Evolutionary conservation across 2,888 invertebrate species (phyloP).

Genomic region (Frankliniella intonsa): DNA sequence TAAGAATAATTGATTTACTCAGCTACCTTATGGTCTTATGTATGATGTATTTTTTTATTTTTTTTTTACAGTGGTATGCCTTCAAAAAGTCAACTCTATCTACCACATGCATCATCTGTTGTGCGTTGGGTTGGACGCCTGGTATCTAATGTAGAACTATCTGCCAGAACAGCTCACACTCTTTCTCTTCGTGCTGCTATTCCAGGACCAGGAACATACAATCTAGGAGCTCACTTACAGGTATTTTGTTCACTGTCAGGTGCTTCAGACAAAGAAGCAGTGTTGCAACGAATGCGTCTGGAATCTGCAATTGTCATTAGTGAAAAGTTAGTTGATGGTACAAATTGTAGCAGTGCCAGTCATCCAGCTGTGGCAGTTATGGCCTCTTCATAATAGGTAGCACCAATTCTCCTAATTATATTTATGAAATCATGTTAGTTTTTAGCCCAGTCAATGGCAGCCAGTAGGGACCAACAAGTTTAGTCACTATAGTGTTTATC

Average conservation of each 20-base stretch:
- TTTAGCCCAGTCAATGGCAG: neutral
- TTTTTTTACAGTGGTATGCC: conserved; percentile 42
- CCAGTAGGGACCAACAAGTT: conserved; percentile 3
- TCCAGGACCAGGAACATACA: conserved; percentile 62
- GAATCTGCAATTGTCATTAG: conserved; percentile 38
- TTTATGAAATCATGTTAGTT: neutral
- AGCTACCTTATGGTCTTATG: conserved; percentile 21
- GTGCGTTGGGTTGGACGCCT: conserved; percentile 49
- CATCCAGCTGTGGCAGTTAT: neutral
- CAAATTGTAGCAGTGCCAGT: neutral
- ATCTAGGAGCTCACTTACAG: conserved; percentile 60
- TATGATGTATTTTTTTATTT: conserved; percentile 28
- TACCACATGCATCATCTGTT: conserved; percentile 46
- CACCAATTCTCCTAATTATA: neutral
- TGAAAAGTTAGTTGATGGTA: neutral
- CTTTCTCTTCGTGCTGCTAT: conserved; percentile 58
- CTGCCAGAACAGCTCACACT: conserved; percentile 52
- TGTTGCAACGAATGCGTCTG: conserved; percentile 37
- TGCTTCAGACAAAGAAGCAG: conserved; percentile 36
- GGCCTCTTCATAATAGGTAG: neutral
- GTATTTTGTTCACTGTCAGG: conserved; percentile 42
- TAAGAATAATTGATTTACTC: conserved; percentile 28
- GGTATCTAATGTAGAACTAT: conserved; percentile 48
- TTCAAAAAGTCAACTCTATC: conserved; percentile 47
- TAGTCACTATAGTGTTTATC: too few relatives aligned